Base-by-base conservation (phyloP, 2,797 vertebrate genomes). In the Hybognathus amarus region DNA sequence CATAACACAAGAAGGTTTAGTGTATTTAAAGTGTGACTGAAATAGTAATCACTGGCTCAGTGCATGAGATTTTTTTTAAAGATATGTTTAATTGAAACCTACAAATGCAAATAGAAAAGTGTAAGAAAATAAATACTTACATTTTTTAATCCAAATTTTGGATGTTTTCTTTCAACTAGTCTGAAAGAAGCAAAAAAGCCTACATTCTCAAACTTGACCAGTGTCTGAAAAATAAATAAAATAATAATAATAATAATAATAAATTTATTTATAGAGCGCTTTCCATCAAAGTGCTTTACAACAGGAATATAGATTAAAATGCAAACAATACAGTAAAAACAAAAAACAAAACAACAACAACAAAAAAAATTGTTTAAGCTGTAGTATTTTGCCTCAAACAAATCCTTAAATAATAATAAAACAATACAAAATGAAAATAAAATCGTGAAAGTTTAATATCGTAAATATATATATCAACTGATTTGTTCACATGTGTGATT, bases 401-500 rank as follows among this genome's bases (percentile, higher is more conserved):
- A 69, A 69, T 69, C n/a, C 38, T 42, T 22, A 24, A 10, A 68
- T 42, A 68, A 42, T 13, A 40, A 68, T 40, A 68, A 42, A n/a
- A 5, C 13, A 20, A 12, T 45, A 45, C 9, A 38, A 67, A 67
- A 68, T 13, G 0, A 68, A 40, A 68, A 20, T 40, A 40, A 40
- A 68, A 68, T 12, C 13, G 40, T 18, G 47, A 50, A 47, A 50
- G 15, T 17, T 50, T 50, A 50, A 50, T 50, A 50, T 50, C 12
- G n/a, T 56, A 56, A 4, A 56, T n/a, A 56, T 24, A 59, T 59
- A 6, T 12, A 59, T 59, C 0, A 69, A 56, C 36, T 38, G 8
- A 69, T 50, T 70, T 64, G 79, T 67, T 77, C 33, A 76, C 38
- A 38, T 59, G 40, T 45, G 24, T 66, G 40, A 77, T 40, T 74